Conservation (phyloP, 1,140 invertebrate species). For the Sarcophaga bullata region DNA sequence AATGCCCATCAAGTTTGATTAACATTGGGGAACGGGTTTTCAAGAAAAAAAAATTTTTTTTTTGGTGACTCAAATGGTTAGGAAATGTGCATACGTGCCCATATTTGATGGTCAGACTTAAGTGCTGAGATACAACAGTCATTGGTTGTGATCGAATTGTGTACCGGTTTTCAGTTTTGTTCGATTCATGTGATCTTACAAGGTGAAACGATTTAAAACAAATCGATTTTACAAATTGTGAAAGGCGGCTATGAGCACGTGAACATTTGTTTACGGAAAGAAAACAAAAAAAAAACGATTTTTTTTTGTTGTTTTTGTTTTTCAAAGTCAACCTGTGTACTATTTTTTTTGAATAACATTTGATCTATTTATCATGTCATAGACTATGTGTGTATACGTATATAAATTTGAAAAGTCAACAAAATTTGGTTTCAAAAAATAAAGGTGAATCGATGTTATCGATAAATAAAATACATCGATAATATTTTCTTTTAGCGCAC, state of each 20-base stretch:
- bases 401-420: no score
- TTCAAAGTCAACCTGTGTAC: not conserved
- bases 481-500: no score
- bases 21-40: not conserved
- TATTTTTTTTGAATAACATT: no score
- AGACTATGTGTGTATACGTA: no score
- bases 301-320: not conserved
- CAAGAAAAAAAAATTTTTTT: not conserved
- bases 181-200: constrained; percentile 16
- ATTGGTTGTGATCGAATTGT: not conserved
- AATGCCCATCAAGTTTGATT: not conserved
- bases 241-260: not conserved
- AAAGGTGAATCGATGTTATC: no score
- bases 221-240: not conserved
- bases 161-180: not conserved
- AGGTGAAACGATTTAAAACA: not conserved
- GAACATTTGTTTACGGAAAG: constrained; percentile 11
- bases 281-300: not conserved
- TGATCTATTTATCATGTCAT: no score
- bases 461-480: no score
- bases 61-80: not conserved
- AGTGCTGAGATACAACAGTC: not conserved
- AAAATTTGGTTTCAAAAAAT: no score
- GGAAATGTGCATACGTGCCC: no score
- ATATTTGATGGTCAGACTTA: no score